A percentile compares a stretch with the other conserved stretches of the same genome.
Evolutionary conservation across 2,888 invertebrate genomes (phyloP).

Genomic region (Drosophila lutescens): DNA sequence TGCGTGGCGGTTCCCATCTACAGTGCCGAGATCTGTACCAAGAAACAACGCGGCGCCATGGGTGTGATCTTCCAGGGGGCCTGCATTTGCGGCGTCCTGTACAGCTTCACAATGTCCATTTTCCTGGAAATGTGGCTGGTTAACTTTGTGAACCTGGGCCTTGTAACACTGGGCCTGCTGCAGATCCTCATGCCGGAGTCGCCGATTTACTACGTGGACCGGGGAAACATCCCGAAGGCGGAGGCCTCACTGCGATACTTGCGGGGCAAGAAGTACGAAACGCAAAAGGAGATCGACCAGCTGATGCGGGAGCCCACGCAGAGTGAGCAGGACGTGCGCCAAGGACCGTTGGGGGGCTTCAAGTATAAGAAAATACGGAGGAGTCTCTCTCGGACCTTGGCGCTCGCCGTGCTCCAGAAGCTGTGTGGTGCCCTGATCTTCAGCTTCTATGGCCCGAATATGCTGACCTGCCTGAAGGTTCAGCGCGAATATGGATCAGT

Average conservation of each 20-base stretch:
- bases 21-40: slow-evolving; percentile 34
- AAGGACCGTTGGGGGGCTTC: background rate
- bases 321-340: background rate
- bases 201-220: slow-evolving; percentile 17
- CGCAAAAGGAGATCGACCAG: slow-evolving; percentile 3
- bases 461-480: background rate
- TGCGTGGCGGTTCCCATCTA: slow-evolving; percentile 51
- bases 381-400: slow-evolving; percentile 3
- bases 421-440: slow-evolving; percentile 8
- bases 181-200: slow-evolving; percentile 39
- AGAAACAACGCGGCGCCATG: slow-evolving; percentile 31
- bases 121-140: background rate
- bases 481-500: fast-evolving
- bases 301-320: background rate
- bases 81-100: slow-evolving; percentile 30
- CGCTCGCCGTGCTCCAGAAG: slow-evolving; percentile 12
- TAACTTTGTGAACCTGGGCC: background rate
- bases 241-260: slow-evolving; percentile 13
- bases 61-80: slow-evolving; percentile 29
- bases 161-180: background rate
- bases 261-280: slow-evolving; percentile 8
- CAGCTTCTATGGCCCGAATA: background rate
- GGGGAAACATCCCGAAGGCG: background rate
- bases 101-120: slow-evolving; percentile 3
- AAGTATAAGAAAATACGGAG: background rate